phyloP scores from a whole-genome alignment of 2,113 vertebrate genomes.

The Calyptomena viridis region DNA sequence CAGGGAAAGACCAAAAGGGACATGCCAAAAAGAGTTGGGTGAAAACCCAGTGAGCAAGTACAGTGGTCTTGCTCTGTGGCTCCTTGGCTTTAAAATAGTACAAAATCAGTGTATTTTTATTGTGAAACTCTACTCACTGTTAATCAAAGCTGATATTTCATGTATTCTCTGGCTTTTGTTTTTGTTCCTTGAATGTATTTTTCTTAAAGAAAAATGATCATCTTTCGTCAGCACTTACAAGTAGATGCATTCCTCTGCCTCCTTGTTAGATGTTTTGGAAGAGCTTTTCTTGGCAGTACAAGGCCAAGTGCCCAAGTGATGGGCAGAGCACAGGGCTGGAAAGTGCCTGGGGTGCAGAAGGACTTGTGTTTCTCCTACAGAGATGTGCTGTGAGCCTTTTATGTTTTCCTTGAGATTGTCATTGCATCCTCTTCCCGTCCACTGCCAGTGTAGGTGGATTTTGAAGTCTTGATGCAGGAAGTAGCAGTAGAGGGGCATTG shows the following conservation, averaged over 20 bases:
- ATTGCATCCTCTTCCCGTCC: rapidly evolving
- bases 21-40: not conserved
- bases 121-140: not conserved
- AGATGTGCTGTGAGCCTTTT: not conserved
- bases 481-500: not conserved
- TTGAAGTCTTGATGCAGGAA: not conserved
- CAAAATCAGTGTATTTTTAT: not conserved
- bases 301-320: not conserved
- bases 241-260: not conserved
- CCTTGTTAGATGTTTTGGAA: not conserved
- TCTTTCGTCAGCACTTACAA: not conserved
- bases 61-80: not conserved
- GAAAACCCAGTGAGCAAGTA: not conserved
- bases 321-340: not conserved
- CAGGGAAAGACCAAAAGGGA: not conserved
- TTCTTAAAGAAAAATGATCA: not conserved
- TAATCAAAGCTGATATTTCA: not conserved
- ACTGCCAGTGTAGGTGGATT: not conserved
- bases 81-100: not conserved
- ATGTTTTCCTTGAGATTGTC: not conserved
- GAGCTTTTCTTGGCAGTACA: not conserved
- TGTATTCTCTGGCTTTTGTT: not conserved
- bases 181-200: not conserved
- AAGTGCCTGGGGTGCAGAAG: not conserved
- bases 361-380: not conserved